Conservation (phyloP, 2,113 vertebrate genomes). For the Polypterus senegalus region DNA sequence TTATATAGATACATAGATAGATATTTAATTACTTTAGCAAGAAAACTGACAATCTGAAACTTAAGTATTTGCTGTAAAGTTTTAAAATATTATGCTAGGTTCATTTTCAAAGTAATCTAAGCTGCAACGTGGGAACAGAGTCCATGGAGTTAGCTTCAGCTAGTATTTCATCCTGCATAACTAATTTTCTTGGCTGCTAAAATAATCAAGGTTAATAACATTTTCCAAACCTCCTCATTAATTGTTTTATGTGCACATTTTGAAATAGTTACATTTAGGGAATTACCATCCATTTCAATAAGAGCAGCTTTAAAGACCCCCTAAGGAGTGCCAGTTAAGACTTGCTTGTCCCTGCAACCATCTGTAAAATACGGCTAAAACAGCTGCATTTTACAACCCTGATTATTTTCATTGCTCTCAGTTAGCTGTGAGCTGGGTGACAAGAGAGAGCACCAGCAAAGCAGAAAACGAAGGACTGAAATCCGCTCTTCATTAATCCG, state of each 20-base stretch:
- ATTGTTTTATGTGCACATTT: constrained; percentile 72
- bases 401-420: not conserved
- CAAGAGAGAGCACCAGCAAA: not conserved
- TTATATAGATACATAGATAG: no score
- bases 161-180: no score
- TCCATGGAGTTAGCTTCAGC: no score
- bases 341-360: constrained; percentile 67
- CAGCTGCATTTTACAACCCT: constrained; percentile 19
- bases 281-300: constrained; percentile 75
- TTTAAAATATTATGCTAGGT: no score
- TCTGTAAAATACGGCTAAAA: constrained; percentile 68
- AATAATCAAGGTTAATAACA: constrained; percentile 80
- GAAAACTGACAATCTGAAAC: no score
- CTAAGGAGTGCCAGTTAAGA: constrained; percentile 71
- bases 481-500: not conserved
- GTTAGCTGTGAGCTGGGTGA: not conserved
- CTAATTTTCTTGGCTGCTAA: constrained; percentile 29
- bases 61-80: no score
- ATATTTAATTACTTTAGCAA: no score
- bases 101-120: no score
- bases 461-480: constrained; percentile 16
- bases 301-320: constrained; percentile 71
- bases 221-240: constrained; percentile 65
- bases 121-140: no score
- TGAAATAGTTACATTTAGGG: constrained; percentile 74